phyloP scores from a whole-genome alignment of 2,113 vertebrate species.

The Diphyllodes magnificus region DNA sequence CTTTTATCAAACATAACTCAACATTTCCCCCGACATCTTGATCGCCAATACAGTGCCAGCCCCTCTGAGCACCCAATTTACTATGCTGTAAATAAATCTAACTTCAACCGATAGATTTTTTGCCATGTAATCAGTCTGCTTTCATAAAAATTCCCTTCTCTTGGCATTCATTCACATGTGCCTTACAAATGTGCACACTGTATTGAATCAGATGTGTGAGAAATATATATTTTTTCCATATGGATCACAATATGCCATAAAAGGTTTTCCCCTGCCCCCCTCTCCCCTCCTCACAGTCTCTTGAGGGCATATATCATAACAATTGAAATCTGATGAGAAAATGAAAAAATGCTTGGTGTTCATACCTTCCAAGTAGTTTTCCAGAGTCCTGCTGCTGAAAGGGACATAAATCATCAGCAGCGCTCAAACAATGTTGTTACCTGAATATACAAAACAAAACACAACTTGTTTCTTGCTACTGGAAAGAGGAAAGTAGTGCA shows the following conservation, averaged over 20 bases:
- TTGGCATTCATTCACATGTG: conserved; percentile 58
- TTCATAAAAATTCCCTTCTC: conserved; percentile 59
- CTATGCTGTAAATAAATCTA: conserved; percentile 52
- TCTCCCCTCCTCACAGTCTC: neutral
- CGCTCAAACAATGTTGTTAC: neutral
- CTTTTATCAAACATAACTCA: neutral
- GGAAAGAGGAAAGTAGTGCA: neutral
- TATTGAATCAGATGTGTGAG: conserved; percentile 15
- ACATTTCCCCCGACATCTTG: neutral
- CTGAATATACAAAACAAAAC: conserved; percentile 1
- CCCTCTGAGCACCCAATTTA: conserved; percentile 6
- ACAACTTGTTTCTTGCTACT: neutral
- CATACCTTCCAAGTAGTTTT: conserved; percentile 66
- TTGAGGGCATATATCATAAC: conserved; percentile 61
- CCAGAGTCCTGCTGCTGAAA: conserved; percentile 58
- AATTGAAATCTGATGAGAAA: conserved; percentile 71
- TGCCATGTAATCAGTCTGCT: conserved; percentile 62
- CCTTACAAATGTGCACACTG: conserved; percentile 58
- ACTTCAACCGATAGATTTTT: conserved; percentile 43
- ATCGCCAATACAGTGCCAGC: neutral
- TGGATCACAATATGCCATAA: conserved; percentile 55
- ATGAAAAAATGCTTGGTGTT: conserved; percentile 56
- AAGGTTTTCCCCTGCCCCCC: conserved; percentile 28
- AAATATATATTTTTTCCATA: conserved; percentile 74
- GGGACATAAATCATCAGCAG: conserved; percentile 46